These are phyloP conservation scores for Gerris lacustris DNA, from an alignment of 2,888 invertebrate genomes.

Conservation along the genomic window DNA sequence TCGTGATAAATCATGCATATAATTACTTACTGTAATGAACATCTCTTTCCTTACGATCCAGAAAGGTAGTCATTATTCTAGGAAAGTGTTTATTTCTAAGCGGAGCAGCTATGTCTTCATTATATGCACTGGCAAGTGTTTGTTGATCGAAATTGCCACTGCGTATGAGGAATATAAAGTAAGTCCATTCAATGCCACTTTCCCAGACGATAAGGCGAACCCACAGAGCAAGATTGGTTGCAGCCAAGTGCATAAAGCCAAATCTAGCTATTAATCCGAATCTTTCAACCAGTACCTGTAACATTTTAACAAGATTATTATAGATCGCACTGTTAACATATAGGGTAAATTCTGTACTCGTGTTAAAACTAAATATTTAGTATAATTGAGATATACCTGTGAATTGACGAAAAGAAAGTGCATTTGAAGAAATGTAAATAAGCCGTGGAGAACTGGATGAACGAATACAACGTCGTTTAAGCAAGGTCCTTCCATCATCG, in stretches of 20 bases:
- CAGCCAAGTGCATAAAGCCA: constrained; percentile 44
- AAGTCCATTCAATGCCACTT: constrained; percentile 43
- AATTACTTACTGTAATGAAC: background rate
- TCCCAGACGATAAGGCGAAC: constrained; percentile 43
- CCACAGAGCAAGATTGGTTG: constrained; percentile 45
- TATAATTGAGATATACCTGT: constrained; percentile 36
- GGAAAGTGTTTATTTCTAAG: constrained; percentile 39
- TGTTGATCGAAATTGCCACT: constrained; percentile 25
- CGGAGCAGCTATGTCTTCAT: constrained; percentile 36
- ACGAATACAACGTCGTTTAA: constrained; percentile 42
- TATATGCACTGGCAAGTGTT: constrained; percentile 31
- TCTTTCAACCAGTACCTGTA: constrained; percentile 41
- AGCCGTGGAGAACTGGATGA: constrained; percentile 44
- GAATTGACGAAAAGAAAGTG: constrained; percentile 47
- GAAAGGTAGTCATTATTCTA: constrained; percentile 35
- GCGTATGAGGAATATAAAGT: constrained; percentile 40
- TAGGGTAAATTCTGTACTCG: background rate
- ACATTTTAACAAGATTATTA: background rate
- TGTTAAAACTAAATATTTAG: background rate
- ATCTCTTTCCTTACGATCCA: constrained; percentile 32
- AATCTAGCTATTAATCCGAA: constrained; percentile 42
- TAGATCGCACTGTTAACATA: background rate
- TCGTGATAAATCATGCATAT: too few relatives aligned
- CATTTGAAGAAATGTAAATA: constrained; percentile 47
- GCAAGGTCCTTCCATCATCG: constrained; percentile 42